A percentile compares a stretch with the other conserved stretches of the same genome.
phyloP scores from a whole-genome alignment of 2,113 vertebrate species.

The Silurus glanis region DNA sequence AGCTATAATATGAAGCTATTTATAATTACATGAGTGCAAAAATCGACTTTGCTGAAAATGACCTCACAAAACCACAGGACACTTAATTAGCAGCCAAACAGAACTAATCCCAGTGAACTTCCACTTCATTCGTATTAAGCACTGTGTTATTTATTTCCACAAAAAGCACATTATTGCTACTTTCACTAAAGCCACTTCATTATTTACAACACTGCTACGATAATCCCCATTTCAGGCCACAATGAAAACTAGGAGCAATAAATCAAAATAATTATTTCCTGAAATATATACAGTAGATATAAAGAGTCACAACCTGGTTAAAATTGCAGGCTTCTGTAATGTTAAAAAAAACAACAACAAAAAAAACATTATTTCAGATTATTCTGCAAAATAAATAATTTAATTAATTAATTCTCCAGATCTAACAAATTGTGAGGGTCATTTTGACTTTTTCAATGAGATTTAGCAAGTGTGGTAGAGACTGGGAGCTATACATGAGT shows the following conservation, averaged over 20 bases:
- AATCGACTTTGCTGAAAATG: not conserved
- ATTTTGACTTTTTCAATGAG: not conserved
- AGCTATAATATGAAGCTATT: not conserved
- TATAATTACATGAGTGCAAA: not conserved
- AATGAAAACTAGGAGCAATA: not conserved
- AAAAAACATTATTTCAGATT: not conserved
- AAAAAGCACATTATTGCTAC: slow-evolving; percentile 8
- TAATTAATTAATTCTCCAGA: not conserved
- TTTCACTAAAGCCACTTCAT: not conserved
- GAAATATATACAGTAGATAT: not conserved
- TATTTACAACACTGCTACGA: not conserved
- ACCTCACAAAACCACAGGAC: not conserved
- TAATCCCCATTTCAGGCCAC: not conserved
- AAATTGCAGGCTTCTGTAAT: not conserved
- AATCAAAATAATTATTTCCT: not conserved
- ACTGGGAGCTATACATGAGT: too few relatives aligned
- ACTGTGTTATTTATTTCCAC: not conserved
- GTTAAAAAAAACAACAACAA: not conserved
- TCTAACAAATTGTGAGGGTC: not conserved
- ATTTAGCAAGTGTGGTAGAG: not conserved
- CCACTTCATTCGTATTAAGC: slow-evolving; percentile 11
- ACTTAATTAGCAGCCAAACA: not conserved
- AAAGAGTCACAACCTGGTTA: not conserved
- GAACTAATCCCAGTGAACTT: not conserved
- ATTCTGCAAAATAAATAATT: too few relatives aligned